Percentiles rank a stretch among this genome's conserved stretches.
Conservation (phyloP, 1,140 invertebrate genomes). For the Lycorma delicatula region DNA sequence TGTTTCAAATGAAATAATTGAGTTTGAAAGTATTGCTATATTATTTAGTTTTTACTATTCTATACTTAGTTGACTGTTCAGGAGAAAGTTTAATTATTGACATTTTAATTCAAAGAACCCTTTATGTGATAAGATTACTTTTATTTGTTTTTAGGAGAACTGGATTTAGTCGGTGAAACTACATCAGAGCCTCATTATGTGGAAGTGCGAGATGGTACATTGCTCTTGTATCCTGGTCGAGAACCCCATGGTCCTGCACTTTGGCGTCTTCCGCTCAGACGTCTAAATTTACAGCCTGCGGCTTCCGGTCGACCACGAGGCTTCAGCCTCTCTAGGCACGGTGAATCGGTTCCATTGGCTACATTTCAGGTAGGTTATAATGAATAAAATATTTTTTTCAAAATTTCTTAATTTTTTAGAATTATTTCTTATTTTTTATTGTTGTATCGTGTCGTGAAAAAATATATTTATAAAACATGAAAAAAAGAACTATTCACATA, state of each 20-base stretch:
- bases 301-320: constrained; percentile 21
- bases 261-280: constrained; percentile 39
- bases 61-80: no score
- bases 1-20: no score
- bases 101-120: not conserved
- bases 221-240: constrained; percentile 27
- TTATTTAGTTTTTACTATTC: no score
- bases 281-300: constrained; percentile 43
- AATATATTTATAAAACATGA: no score
- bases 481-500: no score
- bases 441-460: no score
- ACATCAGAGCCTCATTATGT: constrained; percentile 20
- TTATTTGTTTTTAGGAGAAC: constrained; percentile 39
- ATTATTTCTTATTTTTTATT: no score
- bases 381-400: no score
- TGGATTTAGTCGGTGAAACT: constrained; percentile 40
- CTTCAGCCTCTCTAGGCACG: constrained; percentile 27
- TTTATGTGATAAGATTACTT: not conserved
- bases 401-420: no score
- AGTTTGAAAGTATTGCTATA: no score
- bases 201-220: constrained; percentile 28
- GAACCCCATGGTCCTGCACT: constrained; percentile 35
- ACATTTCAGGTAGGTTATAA: constrained; percentile 26
- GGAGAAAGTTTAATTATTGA: not conserved
- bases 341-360: constrained; percentile 22